Conservation (phyloP, 2,113 vertebrate species). For the Dromiciops gliroides region DNA sequence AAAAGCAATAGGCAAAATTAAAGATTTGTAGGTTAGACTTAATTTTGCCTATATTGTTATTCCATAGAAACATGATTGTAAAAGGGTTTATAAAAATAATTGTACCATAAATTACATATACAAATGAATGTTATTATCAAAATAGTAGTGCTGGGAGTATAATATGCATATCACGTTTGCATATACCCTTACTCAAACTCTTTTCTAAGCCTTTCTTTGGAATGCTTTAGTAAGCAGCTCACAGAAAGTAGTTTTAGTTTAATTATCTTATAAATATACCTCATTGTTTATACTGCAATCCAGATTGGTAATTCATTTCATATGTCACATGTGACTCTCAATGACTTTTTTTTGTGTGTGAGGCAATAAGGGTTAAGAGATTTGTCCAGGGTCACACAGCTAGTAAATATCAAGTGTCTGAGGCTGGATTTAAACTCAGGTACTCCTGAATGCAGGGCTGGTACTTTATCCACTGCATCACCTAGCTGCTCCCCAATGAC, state of each 20-base stretch:
- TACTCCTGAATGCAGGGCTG: too few relatives aligned
- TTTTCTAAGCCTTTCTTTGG: too few relatives aligned
- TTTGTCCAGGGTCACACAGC: too few relatives aligned
- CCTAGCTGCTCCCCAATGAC: too few relatives aligned
- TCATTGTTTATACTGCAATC: background rate
- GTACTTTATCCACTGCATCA: too few relatives aligned
- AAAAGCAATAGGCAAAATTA: background rate
- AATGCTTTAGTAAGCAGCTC: background rate
- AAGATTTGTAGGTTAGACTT: background rate
- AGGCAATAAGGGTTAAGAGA: too few relatives aligned
- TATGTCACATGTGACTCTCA: background rate
- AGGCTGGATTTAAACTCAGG: too few relatives aligned
- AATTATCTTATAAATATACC: background rate
- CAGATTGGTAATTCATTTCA: fast-evolving
- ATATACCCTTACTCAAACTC: background rate
- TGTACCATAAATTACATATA: background rate
- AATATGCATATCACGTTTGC: background rate
- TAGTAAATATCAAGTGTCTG: too few relatives aligned
- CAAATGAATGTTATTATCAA: fast-evolving
- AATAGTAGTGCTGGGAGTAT: background rate
- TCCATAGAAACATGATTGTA: background rate
- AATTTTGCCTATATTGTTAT: fast-evolving
- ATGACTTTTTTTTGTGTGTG: background rate
- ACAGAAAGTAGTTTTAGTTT: background rate
- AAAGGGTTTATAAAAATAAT: background rate